Percentiles rank a stretch among this genome's conserved stretches.
phyloP scores from a whole-genome alignment of 2,888 invertebrate species.

The Clivina fossor region DNA sequence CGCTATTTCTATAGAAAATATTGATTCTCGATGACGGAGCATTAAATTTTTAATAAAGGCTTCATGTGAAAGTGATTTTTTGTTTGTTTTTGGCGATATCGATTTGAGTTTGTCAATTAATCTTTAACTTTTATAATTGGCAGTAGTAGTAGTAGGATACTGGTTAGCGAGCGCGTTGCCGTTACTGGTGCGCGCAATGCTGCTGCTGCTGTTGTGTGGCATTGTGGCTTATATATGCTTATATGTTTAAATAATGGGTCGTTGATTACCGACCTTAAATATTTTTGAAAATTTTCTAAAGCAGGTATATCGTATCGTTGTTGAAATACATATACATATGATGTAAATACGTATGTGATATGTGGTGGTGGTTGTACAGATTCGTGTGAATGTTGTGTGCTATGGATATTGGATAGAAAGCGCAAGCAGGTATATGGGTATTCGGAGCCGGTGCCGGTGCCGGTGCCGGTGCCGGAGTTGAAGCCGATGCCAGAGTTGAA shows the following conservation, averaged over 20 bases:
- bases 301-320: neutral
- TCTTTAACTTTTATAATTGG: slow-evolving; percentile 34
- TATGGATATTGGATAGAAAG: neutral
- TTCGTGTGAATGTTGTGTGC: neutral
- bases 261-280: neutral
- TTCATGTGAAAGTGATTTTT: slow-evolving; percentile 29
- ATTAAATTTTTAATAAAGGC: slow-evolving; percentile 31
- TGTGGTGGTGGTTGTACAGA: too few relatives aligned
- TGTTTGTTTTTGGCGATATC: slow-evolving; percentile 23
- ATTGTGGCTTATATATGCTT: too few relatives aligned
- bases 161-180: neutral
- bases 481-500: neutral
- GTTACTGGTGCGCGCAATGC: neutral
- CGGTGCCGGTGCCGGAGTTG: neutral
- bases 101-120: slow-evolving; percentile 25
- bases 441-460: neutral
- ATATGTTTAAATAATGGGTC: neutral
- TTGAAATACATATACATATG: too few relatives aligned
- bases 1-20: slow-evolving; percentile 26
- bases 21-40: slow-evolving; percentile 31
- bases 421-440: neutral
- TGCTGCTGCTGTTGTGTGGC: too few relatives aligned
- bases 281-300: neutral
- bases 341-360: too few relatives aligned
- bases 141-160: slow-evolving; percentile 3